Conservation (phyloP, 2,888 invertebrate species). For the Exocentrus adspersus region DNA sequence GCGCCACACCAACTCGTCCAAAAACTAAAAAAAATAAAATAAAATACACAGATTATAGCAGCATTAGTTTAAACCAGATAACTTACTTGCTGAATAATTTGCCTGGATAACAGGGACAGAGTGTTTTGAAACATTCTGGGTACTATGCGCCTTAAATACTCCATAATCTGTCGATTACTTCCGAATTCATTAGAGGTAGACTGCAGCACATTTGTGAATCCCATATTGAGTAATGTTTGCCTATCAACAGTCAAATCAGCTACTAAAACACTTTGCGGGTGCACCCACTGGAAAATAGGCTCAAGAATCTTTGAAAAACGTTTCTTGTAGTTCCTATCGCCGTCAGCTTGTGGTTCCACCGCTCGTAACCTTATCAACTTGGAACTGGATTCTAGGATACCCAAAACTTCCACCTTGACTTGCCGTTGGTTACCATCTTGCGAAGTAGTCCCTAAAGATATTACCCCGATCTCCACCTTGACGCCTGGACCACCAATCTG, state of each 20-base stretch:
- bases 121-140: constrained; percentile 94
- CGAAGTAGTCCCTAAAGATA: constrained; percentile 87
- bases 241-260: constrained; percentile 89
- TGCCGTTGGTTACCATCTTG: constrained; percentile 73
- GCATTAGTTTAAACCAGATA: too few species aligned
- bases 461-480: constrained; percentile 83
- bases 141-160: constrained; percentile 84
- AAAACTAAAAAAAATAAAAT: constrained; percentile 63
- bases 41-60: too few species aligned
- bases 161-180: constrained; percentile 75
- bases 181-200: constrained; percentile 64
- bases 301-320: constrained; percentile 84
- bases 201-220: constrained; percentile 80
- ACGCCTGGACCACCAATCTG: constrained; percentile 78
- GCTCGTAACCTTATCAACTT: constrained; percentile 81
- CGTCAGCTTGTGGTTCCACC: constrained; percentile 83
- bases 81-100: constrained; percentile 81
- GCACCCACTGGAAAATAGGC: constrained; percentile 81
- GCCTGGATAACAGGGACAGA: constrained; percentile 80
- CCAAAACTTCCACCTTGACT: constrained; percentile 89
- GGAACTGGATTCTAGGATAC: constrained; percentile 79
- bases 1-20: constrained; percentile 89
- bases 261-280: constrained; percentile 78
- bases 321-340: constrained; percentile 81
- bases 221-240: constrained; percentile 79